Conservation (phyloP, 2,888 invertebrate species). For the Buathra laborator region DNA sequence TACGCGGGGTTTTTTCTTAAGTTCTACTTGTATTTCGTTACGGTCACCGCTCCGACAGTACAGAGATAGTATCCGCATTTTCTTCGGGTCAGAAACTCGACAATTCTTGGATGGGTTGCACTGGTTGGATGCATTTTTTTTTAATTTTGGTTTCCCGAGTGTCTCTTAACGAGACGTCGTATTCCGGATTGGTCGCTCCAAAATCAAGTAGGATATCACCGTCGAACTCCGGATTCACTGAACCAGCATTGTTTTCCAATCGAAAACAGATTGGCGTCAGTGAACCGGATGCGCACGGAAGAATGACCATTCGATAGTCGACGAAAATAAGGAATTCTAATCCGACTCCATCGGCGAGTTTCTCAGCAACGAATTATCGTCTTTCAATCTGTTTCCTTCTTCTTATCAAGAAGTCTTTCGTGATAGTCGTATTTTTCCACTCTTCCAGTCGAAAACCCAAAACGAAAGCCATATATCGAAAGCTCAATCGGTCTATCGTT, state of each 20-base stretch:
- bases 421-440: no score
- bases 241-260: slow-evolving; percentile 19
- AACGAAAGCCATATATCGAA: no score
- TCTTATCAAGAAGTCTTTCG: no score
- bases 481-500: no score
- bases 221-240: slow-evolving; percentile 2
- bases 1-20: no score
- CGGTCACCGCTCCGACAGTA: background rate
- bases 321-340: slow-evolving; percentile 22
- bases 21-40: background rate
- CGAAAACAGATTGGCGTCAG: background rate
- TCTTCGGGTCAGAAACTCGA: background rate
- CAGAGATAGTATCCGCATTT: background rate
- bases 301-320: background rate
- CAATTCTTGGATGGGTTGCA: background rate
- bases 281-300: slow-evolving; percentile 2
- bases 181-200: background rate
- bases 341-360: background rate
- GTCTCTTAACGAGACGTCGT: background rate
- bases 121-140: background rate
- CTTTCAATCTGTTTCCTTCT: background rate
- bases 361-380: slow-evolving; percentile 10
- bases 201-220: background rate
- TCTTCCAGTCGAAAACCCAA: no score
- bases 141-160: background rate